These are phyloP conservation scores for Tiliacea aurago DNA, from an alignment of 2,888 invertebrate genomes.

Conservation along the genomic window DNA sequence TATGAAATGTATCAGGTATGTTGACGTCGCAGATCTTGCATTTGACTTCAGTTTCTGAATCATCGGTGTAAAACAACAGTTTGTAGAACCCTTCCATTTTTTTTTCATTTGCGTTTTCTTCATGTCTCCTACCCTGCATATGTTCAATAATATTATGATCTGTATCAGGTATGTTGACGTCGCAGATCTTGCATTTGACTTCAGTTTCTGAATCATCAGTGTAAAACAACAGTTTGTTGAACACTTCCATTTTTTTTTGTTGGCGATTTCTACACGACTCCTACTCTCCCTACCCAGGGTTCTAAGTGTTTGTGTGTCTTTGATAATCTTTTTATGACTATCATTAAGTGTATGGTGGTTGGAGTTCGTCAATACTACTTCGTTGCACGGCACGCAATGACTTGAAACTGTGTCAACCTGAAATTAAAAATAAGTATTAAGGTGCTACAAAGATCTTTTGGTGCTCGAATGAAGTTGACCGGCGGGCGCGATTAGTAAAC, in stretches of 20 bases:
- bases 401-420: conserved; percentile 19
- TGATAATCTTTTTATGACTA: conserved; percentile 22
- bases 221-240: background rate
- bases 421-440: background rate
- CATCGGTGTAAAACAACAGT: no score
- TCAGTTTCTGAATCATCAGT: background rate
- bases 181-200: background rate
- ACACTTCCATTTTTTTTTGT: background rate
- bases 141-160: conserved; percentile 18
- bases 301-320: background rate
- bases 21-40: no score
- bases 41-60: no score
- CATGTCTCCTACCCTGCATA: conserved; percentile 10
- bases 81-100: no score
- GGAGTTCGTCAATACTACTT: background rate
- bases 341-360: background rate
- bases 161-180: background rate
- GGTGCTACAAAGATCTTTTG: no score
- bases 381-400: no score
- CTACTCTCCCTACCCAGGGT: background rate
- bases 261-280: background rate
- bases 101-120: background rate
- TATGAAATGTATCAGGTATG: no score
- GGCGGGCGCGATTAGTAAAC: no score
- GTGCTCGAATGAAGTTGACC: no score